Evolutionary conservation across 2,113 vertebrate species (phyloP).

Genomic region (Edolisoma coerulescens): DNA sequence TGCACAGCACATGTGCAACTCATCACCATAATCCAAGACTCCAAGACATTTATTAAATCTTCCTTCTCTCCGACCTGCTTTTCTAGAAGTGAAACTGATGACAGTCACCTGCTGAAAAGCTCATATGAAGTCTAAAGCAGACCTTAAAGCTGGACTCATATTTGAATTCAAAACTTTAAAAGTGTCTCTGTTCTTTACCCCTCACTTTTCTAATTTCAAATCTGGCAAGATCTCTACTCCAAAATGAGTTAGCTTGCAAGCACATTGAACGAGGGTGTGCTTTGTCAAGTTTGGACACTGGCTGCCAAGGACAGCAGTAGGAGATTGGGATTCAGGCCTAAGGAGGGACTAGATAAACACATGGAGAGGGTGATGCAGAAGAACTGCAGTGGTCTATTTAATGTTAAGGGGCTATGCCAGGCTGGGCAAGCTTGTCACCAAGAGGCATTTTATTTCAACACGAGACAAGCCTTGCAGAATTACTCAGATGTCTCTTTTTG

Average conservation of each 20-base stretch:
- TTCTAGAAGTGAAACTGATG: not conserved
- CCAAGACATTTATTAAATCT: not conserved
- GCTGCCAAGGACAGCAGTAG: not conserved
- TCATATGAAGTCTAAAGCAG: not conserved
- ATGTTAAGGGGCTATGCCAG: not conserved
- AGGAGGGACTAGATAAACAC: not conserved
- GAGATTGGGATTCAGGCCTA: not conserved
- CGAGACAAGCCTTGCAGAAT: not conserved
- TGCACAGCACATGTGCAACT: not conserved
- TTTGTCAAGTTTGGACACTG: not conserved
- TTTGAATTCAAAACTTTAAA: not conserved
- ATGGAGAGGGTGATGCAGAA: not conserved
- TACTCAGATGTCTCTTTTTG: not conserved
- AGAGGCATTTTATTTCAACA: not conserved
- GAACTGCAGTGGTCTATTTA: not conserved
- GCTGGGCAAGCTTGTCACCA: not conserved
- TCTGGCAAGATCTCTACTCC: not conserved
- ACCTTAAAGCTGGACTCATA: not conserved
- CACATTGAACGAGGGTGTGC: not conserved
- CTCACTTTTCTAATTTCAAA: not conserved
- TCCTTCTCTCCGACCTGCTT: not conserved
- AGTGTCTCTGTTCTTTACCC: not conserved
- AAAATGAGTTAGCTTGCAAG: not conserved
- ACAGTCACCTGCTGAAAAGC: not conserved
- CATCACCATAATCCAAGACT: not conserved